These are phyloP conservation scores for Ophion costatus DNA, from an alignment of 2,888 invertebrate species.

Conservation along the genomic window DNA sequence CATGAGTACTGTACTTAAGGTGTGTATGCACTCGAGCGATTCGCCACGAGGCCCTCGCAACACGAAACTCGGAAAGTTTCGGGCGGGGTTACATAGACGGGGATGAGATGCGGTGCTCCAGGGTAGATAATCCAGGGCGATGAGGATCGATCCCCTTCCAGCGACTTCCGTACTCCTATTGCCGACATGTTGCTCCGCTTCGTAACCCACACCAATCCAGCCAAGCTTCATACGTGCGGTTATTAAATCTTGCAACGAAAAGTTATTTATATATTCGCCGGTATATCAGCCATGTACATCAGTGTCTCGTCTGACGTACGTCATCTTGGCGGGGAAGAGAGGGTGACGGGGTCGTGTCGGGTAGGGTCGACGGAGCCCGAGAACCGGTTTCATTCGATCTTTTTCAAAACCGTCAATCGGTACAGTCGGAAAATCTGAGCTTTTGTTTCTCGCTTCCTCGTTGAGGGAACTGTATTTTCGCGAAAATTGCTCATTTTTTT, in stretches of 20 bases:
- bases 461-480: background rate
- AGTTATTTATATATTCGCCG: conserved; percentile 38
- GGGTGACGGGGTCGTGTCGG: background rate
- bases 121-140: background rate
- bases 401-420: background rate
- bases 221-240: background rate
- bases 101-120: background rate
- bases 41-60: conserved; percentile 6
- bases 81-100: background rate
- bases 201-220: background rate
- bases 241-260: conserved; percentile 25
- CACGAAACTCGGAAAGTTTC: conserved; percentile 15
- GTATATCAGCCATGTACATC: background rate
- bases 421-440: background rate
- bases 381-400: background rate
- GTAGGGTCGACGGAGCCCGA: background rate
- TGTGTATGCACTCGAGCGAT: conserved; percentile 26
- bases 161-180: background rate
- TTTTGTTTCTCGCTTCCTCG: background rate
- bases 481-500: background rate
- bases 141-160: conserved; percentile 1
- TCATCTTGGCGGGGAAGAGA: background rate
- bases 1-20: conserved; percentile 21
- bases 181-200: background rate
- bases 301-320: conserved; percentile 1